Base-by-base conservation (phyloP, 2,797 vertebrate genomes). In the Rhinoraja longicauda region DNA sequence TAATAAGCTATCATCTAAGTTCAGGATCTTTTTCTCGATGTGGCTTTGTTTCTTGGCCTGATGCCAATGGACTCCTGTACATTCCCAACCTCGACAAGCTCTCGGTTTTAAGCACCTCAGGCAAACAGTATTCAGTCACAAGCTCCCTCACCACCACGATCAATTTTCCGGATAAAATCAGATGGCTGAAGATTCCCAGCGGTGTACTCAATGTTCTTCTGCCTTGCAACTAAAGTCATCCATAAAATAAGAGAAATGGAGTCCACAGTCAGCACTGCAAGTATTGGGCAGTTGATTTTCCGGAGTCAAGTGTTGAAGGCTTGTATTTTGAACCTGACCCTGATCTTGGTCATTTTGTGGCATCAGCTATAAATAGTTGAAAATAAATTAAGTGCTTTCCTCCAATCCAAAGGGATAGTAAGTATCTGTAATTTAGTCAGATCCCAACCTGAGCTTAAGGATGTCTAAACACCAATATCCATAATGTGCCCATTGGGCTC, bases 311-410 rank as follows among this genome's bases (percentile, higher is more conserved):
- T 39, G 39, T 39, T 75, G 6, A 53, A 70, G 53, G 90, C 26
- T 75, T 92, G 39, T 53, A 70, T 21, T 75, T 92, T 92, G 24
- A 92, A 75, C 70, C 72, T 57, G 67, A 73, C 24, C 90, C 36
- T 91, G 0, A 19, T 72, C 90, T 90, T 45, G 36, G 53, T 36
- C 24, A 53, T 75, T 75, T 92, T 53, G 4, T 53, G 39, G 26
- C 29, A 45, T 75, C 90, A 92, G 90, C 64, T 92, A 70, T 45
- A 53, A 92, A 75, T 53, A 75, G 39, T 29, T 92, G 90, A 75
- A 92, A n/a, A 92, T 21, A 75, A 24, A n/a, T 75, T 29, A 92
- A 92, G 39, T 75, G 24, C 24, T 75, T 29, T 29, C 24, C 45
- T 73, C 70, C 91, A 45, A 53, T 72, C 24, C 70, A 75, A 29